Evolutionary conservation across 2,113 vertebrate genomes (phyloP).

Genomic region (Triplophysa siluroides): DNA sequence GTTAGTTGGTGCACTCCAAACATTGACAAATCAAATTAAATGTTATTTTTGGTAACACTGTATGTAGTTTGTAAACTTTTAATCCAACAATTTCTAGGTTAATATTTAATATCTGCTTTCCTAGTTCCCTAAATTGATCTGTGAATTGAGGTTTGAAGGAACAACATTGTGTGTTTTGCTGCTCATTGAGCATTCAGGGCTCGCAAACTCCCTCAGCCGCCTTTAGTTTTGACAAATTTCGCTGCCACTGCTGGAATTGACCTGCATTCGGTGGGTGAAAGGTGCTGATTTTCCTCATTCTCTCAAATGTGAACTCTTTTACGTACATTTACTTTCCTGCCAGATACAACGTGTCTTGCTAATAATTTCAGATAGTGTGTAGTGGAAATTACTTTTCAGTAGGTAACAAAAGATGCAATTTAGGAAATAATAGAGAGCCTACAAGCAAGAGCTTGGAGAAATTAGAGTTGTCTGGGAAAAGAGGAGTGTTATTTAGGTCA

Average conservation of each 20-base stretch:
- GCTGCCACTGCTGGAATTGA: not conserved
- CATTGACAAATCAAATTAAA: no score
- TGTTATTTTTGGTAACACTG: no score
- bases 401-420: slow-evolving; percentile 16
- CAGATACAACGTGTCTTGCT: not conserved
- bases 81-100: no score
- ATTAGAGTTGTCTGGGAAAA: not conserved
- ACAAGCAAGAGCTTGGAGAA: not conserved
- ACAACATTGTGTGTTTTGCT: no score
- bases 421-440: not conserved
- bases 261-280: not conserved
- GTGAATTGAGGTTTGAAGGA: no score
- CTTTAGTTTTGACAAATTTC: not conserved
- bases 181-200: no score
- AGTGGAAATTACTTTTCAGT: slow-evolving; percentile 11
- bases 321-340: not conserved
- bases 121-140: no score
- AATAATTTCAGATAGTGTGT: not conserved
- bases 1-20: no score
- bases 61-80: no score
- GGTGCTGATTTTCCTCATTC: not conserved
- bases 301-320: not conserved
- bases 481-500: not conserved
- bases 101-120: no score
- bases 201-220: no score